Conservation (phyloP, 2,797 vertebrate genomes). For the Notolepis coatsorum region DNA sequence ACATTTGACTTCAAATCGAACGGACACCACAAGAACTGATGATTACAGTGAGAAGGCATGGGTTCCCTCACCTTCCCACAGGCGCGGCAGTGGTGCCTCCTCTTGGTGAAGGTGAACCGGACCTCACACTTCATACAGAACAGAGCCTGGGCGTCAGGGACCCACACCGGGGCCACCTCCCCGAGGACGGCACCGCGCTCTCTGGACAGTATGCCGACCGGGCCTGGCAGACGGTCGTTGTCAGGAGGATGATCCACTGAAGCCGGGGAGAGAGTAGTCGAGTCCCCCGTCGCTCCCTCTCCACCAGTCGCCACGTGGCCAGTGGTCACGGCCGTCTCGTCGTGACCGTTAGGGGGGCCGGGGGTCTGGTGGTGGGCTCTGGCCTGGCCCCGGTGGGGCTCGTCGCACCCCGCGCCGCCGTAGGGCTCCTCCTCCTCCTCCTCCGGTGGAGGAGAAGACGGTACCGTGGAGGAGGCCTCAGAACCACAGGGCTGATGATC, state of each 20-base stretch:
- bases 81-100: slow-evolving; percentile 97
- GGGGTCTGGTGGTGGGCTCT: neutral
- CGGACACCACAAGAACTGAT: neutral
- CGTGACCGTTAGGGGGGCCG: slow-evolving; percentile 21
- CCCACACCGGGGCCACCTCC: slow-evolving; percentile 94
- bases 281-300: slow-evolving; percentile 53
- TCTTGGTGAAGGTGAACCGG: slow-evolving; percentile 98
- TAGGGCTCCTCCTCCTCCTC: slow-evolving; percentile 59
- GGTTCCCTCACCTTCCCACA: slow-evolving; percentile 93
- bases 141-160: slow-evolving; percentile 95
- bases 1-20: neutral
- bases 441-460: slow-evolving; percentile 40
- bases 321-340: slow-evolving; percentile 57
- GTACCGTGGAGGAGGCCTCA: slow-evolving; percentile 73
- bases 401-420: slow-evolving; percentile 67
- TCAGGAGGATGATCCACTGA: slow-evolving; percentile 86
- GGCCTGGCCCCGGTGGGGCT: slow-evolving; percentile 78
- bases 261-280: too few relatives aligned
- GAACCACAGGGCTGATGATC: slow-evolving; percentile 84
- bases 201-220: slow-evolving; percentile 83
- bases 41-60: neutral
- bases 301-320: slow-evolving; percentile 78
- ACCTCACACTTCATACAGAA: slow-evolving; percentile 97
- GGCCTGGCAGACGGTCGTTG: slow-evolving; percentile 85
- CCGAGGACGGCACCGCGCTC: slow-evolving; percentile 84